Percentiles rank a stretch among this genome's conserved stretches.
These are phyloP conservation scores for Scaptomyza parva DNA, from an alignment of 2,888 invertebrate genomes.

Conservation along the genomic window DNA sequence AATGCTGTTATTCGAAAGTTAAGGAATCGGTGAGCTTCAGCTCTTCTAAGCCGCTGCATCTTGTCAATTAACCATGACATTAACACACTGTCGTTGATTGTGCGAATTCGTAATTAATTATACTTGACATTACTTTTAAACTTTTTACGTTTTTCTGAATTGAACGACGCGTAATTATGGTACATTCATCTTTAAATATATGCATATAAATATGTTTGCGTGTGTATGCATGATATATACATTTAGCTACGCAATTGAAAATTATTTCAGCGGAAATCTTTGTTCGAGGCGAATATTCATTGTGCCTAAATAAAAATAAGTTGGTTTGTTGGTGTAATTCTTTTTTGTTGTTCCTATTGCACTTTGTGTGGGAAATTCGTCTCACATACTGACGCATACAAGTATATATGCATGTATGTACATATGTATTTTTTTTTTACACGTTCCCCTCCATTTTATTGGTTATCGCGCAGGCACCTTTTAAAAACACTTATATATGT, in stretches of 20 bases:
- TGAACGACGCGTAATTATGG: slow-evolving; percentile 57
- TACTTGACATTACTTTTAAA: slow-evolving; percentile 57
- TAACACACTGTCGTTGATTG: slow-evolving; percentile 20
- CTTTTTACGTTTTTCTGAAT: slow-evolving; percentile 49
- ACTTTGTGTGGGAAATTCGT: slow-evolving; percentile 37
- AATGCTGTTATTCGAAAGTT: slow-evolving; percentile 14
- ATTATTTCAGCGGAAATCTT: slow-evolving; percentile 57
- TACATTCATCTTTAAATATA: slow-evolving; percentile 54
- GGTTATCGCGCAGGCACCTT: slow-evolving; percentile 9
- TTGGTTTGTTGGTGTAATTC: slow-evolving; percentile 39
- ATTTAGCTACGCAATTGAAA: slow-evolving; percentile 69
- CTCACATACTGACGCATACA: slow-evolving; percentile 48
- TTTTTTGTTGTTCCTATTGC: slow-evolving; percentile 48
- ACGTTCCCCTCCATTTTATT: slow-evolving; percentile 38
- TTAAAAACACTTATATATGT: slow-evolving; percentile 15
- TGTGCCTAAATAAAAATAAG: slow-evolving; percentile 48
- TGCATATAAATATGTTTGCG: slow-evolving; percentile 13
- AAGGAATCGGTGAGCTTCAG: slow-evolving; percentile 15
- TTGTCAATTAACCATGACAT: slow-evolving; percentile 42
- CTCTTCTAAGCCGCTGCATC: neutral
- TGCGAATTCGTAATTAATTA: slow-evolving; percentile 26
- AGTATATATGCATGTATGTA: slow-evolving; percentile 18
- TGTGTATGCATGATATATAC: slow-evolving; percentile 29
- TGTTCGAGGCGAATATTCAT: slow-evolving; percentile 51
- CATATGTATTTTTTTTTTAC: slow-evolving; percentile 31